Evolutionary conservation across 2,797 vertebrate genomes (phyloP).

Genomic region (Sebastes kiyomatsui): DNA sequence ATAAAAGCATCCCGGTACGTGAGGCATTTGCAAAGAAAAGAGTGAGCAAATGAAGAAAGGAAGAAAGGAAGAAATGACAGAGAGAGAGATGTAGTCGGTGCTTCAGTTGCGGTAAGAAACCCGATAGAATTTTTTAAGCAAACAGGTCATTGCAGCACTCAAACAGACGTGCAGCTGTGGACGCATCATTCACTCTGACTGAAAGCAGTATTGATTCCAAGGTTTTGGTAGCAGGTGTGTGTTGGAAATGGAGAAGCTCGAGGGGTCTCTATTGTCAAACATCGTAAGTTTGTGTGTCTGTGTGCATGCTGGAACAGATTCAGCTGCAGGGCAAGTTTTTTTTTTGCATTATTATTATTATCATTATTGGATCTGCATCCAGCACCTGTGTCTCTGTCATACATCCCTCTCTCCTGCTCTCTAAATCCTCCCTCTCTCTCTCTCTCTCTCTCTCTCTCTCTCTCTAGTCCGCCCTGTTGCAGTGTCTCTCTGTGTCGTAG

Average conservation of each 20-base stretch:
- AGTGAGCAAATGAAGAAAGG: slow-evolving; percentile 27
- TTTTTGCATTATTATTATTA: background rate
- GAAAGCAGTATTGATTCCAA: slow-evolving; percentile 24
- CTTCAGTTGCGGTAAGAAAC: slow-evolving; percentile 76
- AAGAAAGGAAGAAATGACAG: slow-evolving; percentile 35
- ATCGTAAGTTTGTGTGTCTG: slow-evolving; percentile 29
- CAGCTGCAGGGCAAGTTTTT: slow-evolving; percentile 32
- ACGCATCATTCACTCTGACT: slow-evolving; percentile 26
- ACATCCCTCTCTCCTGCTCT: slow-evolving; percentile 32
- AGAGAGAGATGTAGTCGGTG: slow-evolving; percentile 53
- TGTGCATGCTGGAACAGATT: slow-evolving; percentile 43
- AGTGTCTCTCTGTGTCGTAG: slow-evolving; percentile 39
- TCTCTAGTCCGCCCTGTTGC: slow-evolving; percentile 61
- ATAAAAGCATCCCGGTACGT: slow-evolving; percentile 14
- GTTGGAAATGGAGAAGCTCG: background rate
- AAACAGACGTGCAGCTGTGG: slow-evolving; percentile 28
- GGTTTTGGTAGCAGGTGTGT: slow-evolving; percentile 46
- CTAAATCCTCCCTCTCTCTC: slow-evolving; percentile 1
- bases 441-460: slow-evolving; percentile 14
- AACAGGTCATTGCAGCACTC: slow-evolving; percentile 18
- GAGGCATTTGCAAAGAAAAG: slow-evolving; percentile 44
- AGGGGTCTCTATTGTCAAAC: slow-evolving; percentile 10
- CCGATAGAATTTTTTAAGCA: slow-evolving; percentile 35
- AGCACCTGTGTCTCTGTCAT: slow-evolving; percentile 46
- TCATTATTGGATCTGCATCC: slow-evolving; percentile 36